Evolutionary conservation across 2,797 vertebrate species (phyloP).

Genomic region (Malurus leucopterus): DNA sequence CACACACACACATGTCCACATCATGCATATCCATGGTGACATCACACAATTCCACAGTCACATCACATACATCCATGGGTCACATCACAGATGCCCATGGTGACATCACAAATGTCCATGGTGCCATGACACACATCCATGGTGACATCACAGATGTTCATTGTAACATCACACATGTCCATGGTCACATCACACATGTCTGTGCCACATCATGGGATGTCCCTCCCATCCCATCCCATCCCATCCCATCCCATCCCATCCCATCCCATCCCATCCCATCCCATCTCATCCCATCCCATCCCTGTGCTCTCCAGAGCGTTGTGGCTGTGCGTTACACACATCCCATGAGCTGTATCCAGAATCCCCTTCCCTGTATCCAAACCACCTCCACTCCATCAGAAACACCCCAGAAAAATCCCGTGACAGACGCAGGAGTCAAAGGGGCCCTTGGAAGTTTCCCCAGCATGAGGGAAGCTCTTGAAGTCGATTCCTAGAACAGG

Average conservation of each 20-base stretch:
- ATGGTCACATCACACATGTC: no score
- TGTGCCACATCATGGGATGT: fast-evolving
- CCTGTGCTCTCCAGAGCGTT: not conserved
- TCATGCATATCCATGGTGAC: not conserved
- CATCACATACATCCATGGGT: no score
- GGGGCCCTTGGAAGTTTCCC: conserved; percentile 40
- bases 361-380: not conserved
- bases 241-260: no score
- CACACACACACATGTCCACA: fast-evolving
- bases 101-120: fast-evolving
- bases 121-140: not conserved
- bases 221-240: not conserved
- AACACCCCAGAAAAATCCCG: not conserved
- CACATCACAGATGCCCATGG: not conserved
- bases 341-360: fast-evolving
- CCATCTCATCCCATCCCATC: not conserved
- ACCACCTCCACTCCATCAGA: fast-evolving
- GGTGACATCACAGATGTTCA: no score
- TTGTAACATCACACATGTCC: fast-evolving
- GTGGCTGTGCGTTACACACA: fast-evolving
- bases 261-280: no score
- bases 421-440: not conserved
- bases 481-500: conserved; percentile 53
- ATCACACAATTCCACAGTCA: not conserved
- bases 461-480: conserved; percentile 48